Percentiles rank a stretch among this genome's conserved stretches.
These are phyloP conservation scores for Drosophila pegasa DNA, from an alignment of 2,888 invertebrate species.

Conservation along the genomic window DNA sequence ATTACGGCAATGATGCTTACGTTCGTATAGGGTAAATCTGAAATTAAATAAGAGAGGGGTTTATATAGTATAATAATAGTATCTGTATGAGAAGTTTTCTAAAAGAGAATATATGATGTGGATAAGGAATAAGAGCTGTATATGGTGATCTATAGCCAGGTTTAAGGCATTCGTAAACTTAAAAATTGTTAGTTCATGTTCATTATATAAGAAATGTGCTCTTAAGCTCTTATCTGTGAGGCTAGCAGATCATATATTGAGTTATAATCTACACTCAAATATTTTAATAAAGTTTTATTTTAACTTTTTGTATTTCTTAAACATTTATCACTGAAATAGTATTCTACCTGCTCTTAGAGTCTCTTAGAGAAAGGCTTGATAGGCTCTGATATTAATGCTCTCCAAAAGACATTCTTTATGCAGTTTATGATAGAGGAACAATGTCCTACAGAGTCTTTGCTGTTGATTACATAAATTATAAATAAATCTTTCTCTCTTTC, in stretches of 20 bases:
- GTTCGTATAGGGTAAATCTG: conserved; percentile 96
- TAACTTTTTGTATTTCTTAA: no score
- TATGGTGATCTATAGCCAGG: no score
- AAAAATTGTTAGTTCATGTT: no score
- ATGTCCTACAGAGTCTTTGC: background rate
- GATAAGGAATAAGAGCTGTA: background rate
- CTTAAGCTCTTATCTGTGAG: no score
- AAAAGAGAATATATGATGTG: background rate
- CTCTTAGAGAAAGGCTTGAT: background rate
- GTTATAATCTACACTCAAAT: no score
- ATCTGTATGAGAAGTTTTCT: no score
- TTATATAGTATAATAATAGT: background rate
- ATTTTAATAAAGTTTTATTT: no score
- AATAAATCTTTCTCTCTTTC: no score
- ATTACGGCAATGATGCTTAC: conserved; percentile 98
- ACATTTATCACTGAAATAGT: background rate
- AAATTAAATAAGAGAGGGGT: background rate
- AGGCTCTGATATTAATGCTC: no score
- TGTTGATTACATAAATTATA: background rate
- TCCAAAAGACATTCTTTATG: background rate
- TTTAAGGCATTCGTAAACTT: no score
- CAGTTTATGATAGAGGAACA: background rate
- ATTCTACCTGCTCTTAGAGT: background rate
- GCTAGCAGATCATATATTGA: no score
- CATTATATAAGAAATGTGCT: no score